Conservation (phyloP, 2,797 vertebrate genomes). For the Momotus momota region DNA sequence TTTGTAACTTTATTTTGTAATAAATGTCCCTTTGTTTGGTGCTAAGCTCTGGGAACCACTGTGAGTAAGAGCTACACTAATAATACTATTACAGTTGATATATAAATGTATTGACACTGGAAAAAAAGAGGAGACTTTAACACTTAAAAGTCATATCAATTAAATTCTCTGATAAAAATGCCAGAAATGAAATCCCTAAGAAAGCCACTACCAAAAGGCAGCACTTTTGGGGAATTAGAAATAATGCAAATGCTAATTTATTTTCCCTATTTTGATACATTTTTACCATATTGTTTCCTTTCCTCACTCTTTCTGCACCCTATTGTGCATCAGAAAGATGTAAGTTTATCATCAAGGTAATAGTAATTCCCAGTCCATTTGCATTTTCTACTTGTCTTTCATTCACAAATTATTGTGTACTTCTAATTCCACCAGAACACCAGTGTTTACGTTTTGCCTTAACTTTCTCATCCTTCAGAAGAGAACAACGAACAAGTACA, state of each 20-base stretch:
- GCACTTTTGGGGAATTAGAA: neutral
- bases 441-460: neutral
- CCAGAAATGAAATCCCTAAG: neutral
- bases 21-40: neutral
- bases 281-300: neutral
- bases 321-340: neutral
- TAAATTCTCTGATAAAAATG: neutral
- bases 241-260: neutral
- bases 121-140: neutral
- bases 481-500: neutral
- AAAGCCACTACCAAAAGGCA: neutral
- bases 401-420: neutral
- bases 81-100: neutral
- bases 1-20: neutral
- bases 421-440: neutral
- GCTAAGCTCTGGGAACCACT: neutral
- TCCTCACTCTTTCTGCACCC: neutral
- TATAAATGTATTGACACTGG: neutral
- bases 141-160: neutral
- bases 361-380: neutral
- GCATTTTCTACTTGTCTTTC: neutral
- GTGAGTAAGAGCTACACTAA: neutral
- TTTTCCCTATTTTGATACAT: neutral
- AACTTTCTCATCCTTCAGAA: neutral
- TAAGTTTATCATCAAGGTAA: neutral